A percentile compares a stretch with the other conserved stretches of the same genome.
Evolutionary conservation across 2,888 invertebrate genomes (phyloP).

Genomic region (Cryptocephalus moraei): DNA sequence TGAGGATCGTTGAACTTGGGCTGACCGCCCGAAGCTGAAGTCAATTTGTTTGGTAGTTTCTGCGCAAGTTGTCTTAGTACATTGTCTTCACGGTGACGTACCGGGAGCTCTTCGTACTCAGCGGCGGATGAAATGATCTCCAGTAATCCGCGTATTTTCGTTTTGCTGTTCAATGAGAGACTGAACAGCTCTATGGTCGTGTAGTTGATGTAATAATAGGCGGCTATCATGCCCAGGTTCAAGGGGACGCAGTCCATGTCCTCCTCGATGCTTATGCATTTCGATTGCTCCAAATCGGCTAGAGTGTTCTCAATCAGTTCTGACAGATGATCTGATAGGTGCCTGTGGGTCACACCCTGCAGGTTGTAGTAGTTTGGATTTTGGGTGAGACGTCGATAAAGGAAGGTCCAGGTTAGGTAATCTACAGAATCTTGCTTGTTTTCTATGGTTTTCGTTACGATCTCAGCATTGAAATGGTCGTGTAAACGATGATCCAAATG

Average conservation of each 20-base stretch:
- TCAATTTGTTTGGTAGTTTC: conserved; percentile 51
- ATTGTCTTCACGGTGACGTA: conserved; percentile 90
- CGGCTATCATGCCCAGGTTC: conserved; percentile 99
- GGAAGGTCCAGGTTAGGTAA: conserved; percentile 98
- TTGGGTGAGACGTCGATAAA: conserved; percentile 93
- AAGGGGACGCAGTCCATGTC: conserved; percentile 95
- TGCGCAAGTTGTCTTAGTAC: conserved; percentile 54
- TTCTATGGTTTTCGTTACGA: conserved; percentile 98
- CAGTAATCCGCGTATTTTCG: conserved; percentile 91
- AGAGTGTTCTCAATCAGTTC: conserved; percentile 96
- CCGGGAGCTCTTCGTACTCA: conserved; percentile 90
- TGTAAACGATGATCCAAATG: conserved; percentile 96
- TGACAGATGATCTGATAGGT: conserved; percentile 95
- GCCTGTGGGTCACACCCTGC: conserved; percentile 92
- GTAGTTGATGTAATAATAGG: conserved; percentile 99
- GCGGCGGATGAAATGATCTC: conserved; percentile 98
- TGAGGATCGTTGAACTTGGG: conserved; percentile 94
- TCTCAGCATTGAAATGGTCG: conserved; percentile 99
- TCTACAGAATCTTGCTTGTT: conserved; percentile 99
- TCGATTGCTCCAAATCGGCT: conserved; percentile 88
- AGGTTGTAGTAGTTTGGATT: conserved; percentile 99
- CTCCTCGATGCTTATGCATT: conserved; percentile 95
- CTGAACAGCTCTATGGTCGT: conserved; percentile 99
- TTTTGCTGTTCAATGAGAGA: conserved; percentile 91
- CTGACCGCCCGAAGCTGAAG: conserved; percentile 46